Evolutionary conservation across 2,888 invertebrate genomes (phyloP), one percentile per base, ranked within the genome.

Genomic region (Aplocera efformata): DNA sequence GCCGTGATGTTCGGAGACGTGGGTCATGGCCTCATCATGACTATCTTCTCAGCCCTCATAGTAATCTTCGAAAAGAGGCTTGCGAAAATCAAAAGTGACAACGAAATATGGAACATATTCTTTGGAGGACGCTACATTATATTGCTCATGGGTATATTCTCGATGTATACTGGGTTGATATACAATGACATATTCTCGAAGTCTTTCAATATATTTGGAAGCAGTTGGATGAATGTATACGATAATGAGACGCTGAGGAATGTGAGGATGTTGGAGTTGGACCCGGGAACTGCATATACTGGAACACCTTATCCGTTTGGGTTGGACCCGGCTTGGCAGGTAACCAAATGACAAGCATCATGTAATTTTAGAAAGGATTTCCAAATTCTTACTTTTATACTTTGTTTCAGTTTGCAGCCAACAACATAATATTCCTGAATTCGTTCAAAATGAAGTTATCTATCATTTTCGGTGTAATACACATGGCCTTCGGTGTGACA

Each of bases 1-100:
- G 93, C 93, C 48, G 91, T 94, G 47, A 94, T 94, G 94, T 94
- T 94, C 73, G 94, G 94, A 10, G 94, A 94, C 76, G 84, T 91
- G 55, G 94, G 94, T 10, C 94, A 94, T 67, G 94, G 93, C 0
- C 53, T 92, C 10, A 82, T 94, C 44, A 91, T 94, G 91, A 85
- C 92, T 3, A 60, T 89, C 30, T 92, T 92, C 63, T 92, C 90
- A 4, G 79, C 90, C 7, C 90, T 90, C 75, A 88, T 94, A 76
- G 90, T 93, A 38, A 62, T 92, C 32, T 88, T 79, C 53, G 94
- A 94, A 67, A 91, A 91, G 53, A 86, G 76, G 44, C 79, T 94
- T 29, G 48, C 75, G 8, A 84, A 85, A 55, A 72, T 72, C 25
- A 90, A 89, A 57, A 75, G 79, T 4, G 88, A 83, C 64, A 90